Base-by-base conservation (phyloP, 1,140 invertebrate genomes). In the Phortica variegata region DNA sequence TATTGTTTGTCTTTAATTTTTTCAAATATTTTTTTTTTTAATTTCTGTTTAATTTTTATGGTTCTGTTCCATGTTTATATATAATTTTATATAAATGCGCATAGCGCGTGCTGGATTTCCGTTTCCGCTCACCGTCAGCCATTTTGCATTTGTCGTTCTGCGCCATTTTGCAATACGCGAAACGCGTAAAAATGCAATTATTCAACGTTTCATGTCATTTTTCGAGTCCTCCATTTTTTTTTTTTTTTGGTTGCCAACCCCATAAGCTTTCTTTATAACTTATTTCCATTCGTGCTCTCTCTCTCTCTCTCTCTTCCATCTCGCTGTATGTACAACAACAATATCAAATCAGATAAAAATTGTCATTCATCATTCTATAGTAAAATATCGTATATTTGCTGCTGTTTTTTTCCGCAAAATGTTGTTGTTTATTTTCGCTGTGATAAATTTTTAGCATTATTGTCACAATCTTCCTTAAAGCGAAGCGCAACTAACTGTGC, bases 321-420 rank as follows among this genome's bases (percentile, higher is more conserved):
- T n/a, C n/a, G n/a, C n/a, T n/a, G n/a, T n/a, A n/a, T n/a, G n/a
- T n/a, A n/a, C n/a, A n/a, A n/a, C n/a, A n/a, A n/a, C n/a, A n/a
- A n/a, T n/a, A n/a, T 32, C 37, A 60, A 62, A 58, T 68, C 57
- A 54, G 40, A 47, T 60, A 56, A 62, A 70, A 65, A 62, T 70
- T 60, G 56, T 60, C 61, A 70, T 57, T 60, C 52, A 58, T 62
- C 65, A 65, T 57, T 54, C 53, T 37, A 58, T 47, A 29, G 26
- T 16, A 34, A 39, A 33, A 33, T 16, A 10, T 44, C 38, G 37
- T 43, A 39, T 33, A 32, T n/a, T 36, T 16, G 9, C 13, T 20
- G 17, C 13, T 26, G 10, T 38, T n/a, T 50, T 38, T 31, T 49
- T 18, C 34, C 10, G 3, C 23, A 26, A 26, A 6, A n/a, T n/a